A percentile compares a stretch with the other conserved stretches of the same genome.
These are phyloP conservation scores for Drosophila setosimentum DNA, from an alignment of 2,888 invertebrate genomes.

Conservation along the genomic window DNA sequence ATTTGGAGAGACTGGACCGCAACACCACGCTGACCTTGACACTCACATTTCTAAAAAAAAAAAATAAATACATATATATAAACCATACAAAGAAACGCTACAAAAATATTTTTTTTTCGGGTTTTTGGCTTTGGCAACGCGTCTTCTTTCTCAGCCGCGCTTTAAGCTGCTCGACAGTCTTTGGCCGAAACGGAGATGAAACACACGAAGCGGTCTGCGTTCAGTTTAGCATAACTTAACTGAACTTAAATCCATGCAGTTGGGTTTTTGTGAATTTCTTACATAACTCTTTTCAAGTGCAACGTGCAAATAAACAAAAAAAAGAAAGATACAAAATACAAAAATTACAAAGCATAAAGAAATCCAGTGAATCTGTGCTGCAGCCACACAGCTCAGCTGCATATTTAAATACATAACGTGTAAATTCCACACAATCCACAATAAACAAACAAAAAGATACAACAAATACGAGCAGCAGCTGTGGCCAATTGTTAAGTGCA, in stretches of 20 bases:
- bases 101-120: constrained; percentile 35
- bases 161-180: constrained; percentile 80
- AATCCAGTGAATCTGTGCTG: constrained; percentile 50
- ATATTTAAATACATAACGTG: constrained; percentile 73
- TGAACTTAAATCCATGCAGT: constrained; percentile 17
- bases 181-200: constrained; percentile 82
- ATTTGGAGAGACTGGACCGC: constrained; percentile 43
- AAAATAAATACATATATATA: constrained; percentile 36
- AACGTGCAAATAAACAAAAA: constrained; percentile 38
- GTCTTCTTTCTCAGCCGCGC: constrained; percentile 83
- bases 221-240: constrained; percentile 20
- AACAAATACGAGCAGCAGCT: constrained; percentile 30
- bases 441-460: constrained; percentile 17
- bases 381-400: constrained; percentile 47
- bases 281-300: constrained; percentile 68
- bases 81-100: constrained; percentile 32
- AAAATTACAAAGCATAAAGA: constrained; percentile 23
- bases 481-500: constrained; percentile 37
- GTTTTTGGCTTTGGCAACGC: constrained; percentile 65
- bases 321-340: constrained; percentile 23
- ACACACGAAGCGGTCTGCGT: constrained; percentile 71
- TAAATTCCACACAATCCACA: constrained; percentile 10
- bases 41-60: constrained; percentile 81
- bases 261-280: constrained; percentile 29
- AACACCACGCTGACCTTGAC: constrained; percentile 81